Evolutionary conservation across 2,797 vertebrate species (phyloP).

Genomic region (Eospalax fontanierii): DNA sequence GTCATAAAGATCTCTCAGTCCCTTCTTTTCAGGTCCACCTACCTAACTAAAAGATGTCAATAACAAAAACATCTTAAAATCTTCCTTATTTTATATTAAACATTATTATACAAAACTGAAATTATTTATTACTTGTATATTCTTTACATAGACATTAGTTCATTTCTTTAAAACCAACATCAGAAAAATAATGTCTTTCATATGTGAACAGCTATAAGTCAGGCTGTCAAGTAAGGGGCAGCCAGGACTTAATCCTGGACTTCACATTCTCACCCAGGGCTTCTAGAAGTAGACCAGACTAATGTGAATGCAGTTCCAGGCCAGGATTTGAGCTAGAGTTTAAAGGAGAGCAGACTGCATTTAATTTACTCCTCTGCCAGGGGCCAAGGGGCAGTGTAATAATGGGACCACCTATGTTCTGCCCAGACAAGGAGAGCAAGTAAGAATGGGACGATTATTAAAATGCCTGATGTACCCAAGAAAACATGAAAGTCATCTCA

Average conservation of each 20-base stretch:
- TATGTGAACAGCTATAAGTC: neutral
- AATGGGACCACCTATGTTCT: neutral
- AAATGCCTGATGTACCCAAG: neutral
- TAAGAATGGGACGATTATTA: neutral
- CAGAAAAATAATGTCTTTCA: neutral
- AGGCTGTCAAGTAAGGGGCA: neutral
- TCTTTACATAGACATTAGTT: neutral
- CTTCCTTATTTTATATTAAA: constrained; percentile 7
- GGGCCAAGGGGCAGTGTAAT: neutral
- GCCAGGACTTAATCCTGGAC: neutral
- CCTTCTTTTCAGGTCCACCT: neutral
- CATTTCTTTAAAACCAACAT: constrained; percentile 23
- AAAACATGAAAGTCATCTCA: neutral
- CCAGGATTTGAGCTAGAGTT: neutral
- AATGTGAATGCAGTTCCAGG: neutral
- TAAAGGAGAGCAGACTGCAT: neutral
- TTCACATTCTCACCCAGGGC: neutral
- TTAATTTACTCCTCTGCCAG: neutral
- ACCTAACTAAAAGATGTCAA: neutral
- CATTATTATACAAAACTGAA: neutral
- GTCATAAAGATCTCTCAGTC: neutral
- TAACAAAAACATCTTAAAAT: constrained; percentile 11
- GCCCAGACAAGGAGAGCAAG: neutral
- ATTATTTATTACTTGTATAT: neutral
- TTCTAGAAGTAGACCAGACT: neutral